Evolutionary conservation across 1,140 invertebrate genomes (phyloP).

Genomic region (Drosophila athabasca): DNA sequence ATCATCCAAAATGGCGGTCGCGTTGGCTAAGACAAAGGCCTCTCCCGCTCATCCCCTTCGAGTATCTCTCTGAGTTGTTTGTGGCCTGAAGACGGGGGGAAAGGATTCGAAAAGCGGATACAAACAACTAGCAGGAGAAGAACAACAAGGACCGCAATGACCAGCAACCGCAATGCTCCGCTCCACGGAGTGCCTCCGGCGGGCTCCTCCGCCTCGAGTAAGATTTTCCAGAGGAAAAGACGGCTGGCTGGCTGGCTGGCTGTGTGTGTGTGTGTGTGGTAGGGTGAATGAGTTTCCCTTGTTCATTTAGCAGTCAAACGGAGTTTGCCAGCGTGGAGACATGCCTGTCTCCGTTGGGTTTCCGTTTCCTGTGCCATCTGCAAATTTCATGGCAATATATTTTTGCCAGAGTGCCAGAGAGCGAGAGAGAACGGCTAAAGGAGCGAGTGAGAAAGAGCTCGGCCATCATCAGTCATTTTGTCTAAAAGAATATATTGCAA

Average conservation of each 20-base stretch:
- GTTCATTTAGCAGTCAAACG: constrained; percentile 81
- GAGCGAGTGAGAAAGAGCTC: neutral
- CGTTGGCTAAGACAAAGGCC: constrained; percentile 65
- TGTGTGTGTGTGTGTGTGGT: neutral
- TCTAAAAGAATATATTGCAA: constrained; percentile 82
- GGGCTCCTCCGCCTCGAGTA: neutral
- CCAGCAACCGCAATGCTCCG: constrained; percentile 43
- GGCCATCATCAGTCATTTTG: constrained; percentile 80
- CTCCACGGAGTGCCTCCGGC: constrained; percentile 23
- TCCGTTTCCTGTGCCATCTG: constrained; percentile 72
- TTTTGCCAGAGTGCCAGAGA: constrained; percentile 42
- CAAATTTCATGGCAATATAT: constrained; percentile 80
- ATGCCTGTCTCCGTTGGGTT: constrained; percentile 72
- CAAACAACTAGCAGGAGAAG: constrained; percentile 3
- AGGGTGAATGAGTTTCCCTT: constrained; percentile 60
- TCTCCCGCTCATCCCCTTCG: neutral
- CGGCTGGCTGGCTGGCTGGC: no score
- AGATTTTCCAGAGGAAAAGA: no score
- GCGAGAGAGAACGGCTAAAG: neutral
- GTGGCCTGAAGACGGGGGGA: constrained; percentile 36
- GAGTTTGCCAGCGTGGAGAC: constrained; percentile 56
- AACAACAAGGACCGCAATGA: constrained; percentile 47
- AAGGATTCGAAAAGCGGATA: constrained; percentile 25
- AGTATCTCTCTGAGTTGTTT: constrained; percentile 46
- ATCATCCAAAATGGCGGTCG: constrained; percentile 75